A percentile compares a stretch with the other conserved stretches of the same genome.
Conservation (phyloP, 1,140 invertebrate genomes). For the Heterodera schachtii region DNA sequence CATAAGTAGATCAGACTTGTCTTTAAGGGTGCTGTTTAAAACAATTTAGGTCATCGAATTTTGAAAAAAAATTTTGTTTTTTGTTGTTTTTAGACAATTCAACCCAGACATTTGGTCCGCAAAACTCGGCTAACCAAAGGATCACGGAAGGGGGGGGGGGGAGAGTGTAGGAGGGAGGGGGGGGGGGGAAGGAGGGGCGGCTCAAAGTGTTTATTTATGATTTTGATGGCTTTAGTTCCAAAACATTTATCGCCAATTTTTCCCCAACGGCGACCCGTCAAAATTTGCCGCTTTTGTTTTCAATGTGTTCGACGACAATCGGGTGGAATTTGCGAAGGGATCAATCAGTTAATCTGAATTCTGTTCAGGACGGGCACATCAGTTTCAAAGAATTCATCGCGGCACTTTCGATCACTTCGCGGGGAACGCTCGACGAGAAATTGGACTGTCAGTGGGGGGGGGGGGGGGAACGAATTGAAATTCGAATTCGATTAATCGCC, state of each 20-base stretch:
- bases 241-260: slow-evolving; percentile 70
- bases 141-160: no score
- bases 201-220: slow-evolving; percentile 25
- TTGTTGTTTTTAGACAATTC: no score
- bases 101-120: no score
- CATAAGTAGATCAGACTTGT: no score
- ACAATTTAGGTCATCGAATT: no score
- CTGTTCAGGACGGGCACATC: slow-evolving; percentile 66
- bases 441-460: slow-evolving; percentile 63
- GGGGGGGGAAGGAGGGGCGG: background rate
- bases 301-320: slow-evolving; percentile 70
- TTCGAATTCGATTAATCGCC: background rate
- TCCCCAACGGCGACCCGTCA: slow-evolving; percentile 70
- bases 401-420: slow-evolving; percentile 67
- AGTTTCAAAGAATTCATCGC: slow-evolving; percentile 67
- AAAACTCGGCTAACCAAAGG: no score
- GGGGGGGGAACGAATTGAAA: background rate
- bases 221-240: slow-evolving; percentile 42
- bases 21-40: no score
- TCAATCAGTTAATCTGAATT: slow-evolving; percentile 24
- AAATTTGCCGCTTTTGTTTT: slow-evolving; percentile 71
- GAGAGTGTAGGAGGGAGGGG: no score
- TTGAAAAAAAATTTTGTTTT: no score
- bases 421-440: slow-evolving; percentile 67
- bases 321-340: slow-evolving; percentile 59